These are phyloP conservation scores for Donacobius atricapilla DNA, from an alignment of 2,113 vertebrate genomes.

Conservation along the genomic window DNA sequence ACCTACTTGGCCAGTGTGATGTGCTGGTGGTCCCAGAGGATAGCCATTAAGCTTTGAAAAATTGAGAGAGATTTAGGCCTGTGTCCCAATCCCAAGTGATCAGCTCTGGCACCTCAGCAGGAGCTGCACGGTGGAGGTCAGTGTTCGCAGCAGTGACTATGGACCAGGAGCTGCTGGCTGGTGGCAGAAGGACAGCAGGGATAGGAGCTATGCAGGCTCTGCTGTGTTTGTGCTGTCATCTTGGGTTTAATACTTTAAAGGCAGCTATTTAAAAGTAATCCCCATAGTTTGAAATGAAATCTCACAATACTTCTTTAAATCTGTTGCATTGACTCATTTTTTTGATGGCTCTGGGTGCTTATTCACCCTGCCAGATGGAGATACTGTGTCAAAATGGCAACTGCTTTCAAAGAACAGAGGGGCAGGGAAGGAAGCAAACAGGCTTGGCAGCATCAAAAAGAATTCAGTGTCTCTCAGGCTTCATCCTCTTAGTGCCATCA, in stretches of 20 bases:
- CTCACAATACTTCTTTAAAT: conserved; percentile 56
- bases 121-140: not conserved
- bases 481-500: conserved; percentile 56
- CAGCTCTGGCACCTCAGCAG: not conserved
- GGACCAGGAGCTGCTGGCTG: not conserved
- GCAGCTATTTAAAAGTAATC: conserved; percentile 40
- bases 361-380: conserved; percentile 72
- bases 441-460: conserved; percentile 55
- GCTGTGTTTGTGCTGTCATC: not conserved
- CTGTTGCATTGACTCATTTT: conserved; percentile 37
- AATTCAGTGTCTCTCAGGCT: conserved; percentile 40
- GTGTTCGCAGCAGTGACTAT: fast-evolving
- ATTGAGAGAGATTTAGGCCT: not conserved
- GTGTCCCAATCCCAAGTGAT: not conserved
- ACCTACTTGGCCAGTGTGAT: not conserved
- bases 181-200: not conserved
- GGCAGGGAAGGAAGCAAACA: conserved; percentile 60
- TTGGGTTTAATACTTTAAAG: not conserved
- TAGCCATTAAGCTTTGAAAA: not conserved
- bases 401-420: conserved; percentile 69
- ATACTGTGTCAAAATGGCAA: conserved; percentile 58
- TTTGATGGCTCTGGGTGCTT: conserved; percentile 57
- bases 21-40: not conserved
- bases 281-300: conserved; percentile 15
- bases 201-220: not conserved